Evolutionary conservation across 2,888 invertebrate genomes (phyloP).

Genomic region (Neuroscelio doddi): DNA sequence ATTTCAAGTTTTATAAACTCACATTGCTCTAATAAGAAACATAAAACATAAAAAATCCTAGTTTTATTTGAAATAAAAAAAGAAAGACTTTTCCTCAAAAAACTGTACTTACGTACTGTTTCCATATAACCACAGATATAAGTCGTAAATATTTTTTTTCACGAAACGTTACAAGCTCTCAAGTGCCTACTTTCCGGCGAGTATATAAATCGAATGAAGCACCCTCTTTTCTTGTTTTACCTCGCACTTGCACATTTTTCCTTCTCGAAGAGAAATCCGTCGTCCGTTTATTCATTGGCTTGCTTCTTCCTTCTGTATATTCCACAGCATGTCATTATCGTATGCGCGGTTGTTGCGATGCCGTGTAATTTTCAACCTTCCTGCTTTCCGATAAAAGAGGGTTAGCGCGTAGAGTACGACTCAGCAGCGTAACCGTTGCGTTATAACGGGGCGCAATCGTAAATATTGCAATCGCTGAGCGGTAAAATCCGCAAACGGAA

Average conservation of each 20-base stretch:
- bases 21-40: too few relatives aligned
- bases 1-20: too few relatives aligned
- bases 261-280: too few relatives aligned
- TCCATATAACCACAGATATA: too few relatives aligned
- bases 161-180: too few relatives aligned
- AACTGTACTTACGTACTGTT: too few relatives aligned
- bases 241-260: conserved; percentile 5
- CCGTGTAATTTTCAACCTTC: conserved; percentile 45
- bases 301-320: conserved; percentile 29
- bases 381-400: conserved; percentile 45
- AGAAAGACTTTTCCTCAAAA: too few relatives aligned
- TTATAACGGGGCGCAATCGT: conserved; percentile 32
- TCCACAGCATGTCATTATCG: conserved; percentile 42
- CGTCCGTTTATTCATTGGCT: conserved; percentile 36
- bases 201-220: conserved; percentile 29
- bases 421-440: conserved; percentile 37
- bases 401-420: conserved; percentile 32
- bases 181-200: too few relatives aligned
- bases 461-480: conserved; percentile 20
- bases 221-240: conserved; percentile 9
- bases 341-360: conserved; percentile 42
- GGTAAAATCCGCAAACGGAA: conserved; percentile 9
- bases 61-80: too few relatives aligned
- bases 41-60: too few relatives aligned
- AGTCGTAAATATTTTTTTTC: too few relatives aligned